These are phyloP conservation scores for Nestor notabilis DNA, from an alignment of 2,113 vertebrate genomes.

Conservation along the genomic window DNA sequence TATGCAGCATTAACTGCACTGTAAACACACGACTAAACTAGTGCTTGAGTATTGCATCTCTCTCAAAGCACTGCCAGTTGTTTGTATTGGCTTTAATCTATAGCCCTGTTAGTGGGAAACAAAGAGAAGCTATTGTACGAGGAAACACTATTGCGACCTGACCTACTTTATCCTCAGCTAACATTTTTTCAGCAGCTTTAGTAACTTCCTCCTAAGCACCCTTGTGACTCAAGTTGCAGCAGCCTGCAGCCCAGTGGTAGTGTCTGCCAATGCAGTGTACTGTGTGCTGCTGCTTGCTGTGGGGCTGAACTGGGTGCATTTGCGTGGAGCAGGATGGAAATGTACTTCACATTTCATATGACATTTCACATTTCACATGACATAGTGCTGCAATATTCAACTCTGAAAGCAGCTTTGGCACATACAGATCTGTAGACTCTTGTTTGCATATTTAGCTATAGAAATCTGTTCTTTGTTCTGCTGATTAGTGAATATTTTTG, in stretches of 20 bases:
- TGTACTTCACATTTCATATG: neutral
- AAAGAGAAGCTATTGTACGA: neutral
- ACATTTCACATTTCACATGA: no score
- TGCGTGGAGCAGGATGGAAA: neutral
- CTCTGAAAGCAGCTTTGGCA: neutral
- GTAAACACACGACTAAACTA: neutral
- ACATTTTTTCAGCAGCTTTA: neutral
- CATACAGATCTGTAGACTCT: neutral
- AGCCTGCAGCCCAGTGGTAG: neutral
- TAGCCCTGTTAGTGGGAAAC: neutral
- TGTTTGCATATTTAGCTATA: neutral
- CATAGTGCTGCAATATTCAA: neutral
- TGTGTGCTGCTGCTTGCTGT: neutral
- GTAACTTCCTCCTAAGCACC: neutral
- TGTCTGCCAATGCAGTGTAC: neutral
- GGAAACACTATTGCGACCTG: neutral
- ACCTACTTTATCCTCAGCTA: neutral
- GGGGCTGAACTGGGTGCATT: neutral
- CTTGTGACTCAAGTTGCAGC: neutral
- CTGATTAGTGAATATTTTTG: neutral
- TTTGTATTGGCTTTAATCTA: neutral
- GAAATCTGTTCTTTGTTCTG: neutral
- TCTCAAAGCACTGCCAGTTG: neutral
- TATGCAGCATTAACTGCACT: neutral
- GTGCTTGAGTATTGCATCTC: neutral